These are phyloP conservation scores for Struthio camelus DNA, from an alignment of 2,113 vertebrate genomes.

Conservation along the genomic window DNA sequence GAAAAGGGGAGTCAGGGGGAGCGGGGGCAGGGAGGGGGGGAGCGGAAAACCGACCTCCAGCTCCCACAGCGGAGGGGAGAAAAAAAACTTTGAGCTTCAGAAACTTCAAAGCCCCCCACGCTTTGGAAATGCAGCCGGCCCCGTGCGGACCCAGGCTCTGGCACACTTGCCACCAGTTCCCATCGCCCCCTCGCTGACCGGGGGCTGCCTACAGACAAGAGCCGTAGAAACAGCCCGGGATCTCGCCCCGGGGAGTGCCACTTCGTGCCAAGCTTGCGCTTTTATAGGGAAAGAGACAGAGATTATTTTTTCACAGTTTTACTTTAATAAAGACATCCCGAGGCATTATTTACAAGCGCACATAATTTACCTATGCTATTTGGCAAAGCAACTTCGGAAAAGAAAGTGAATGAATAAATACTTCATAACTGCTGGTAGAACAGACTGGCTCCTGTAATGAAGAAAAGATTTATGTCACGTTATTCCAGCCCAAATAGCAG, in stretches of 20 bases:
- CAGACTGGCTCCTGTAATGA: conserved; percentile 90
- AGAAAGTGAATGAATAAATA: conserved; percentile 89
- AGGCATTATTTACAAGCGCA: conserved; percentile 82
- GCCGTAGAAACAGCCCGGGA: not conserved
- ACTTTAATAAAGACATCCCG: conserved; percentile 81
- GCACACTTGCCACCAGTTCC: not conserved
- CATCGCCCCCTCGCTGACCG: not conserved
- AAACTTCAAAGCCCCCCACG: not conserved
- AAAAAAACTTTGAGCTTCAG: not conserved
- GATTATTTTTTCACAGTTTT: conserved; percentile 56
- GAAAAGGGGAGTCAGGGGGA: no score
- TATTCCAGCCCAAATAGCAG: conserved; percentile 93
- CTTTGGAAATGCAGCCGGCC: not conserved
- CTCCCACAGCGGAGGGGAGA: not conserved
- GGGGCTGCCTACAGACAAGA: not conserved
- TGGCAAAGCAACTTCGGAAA: conserved; percentile 84
- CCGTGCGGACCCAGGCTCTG: not conserved
- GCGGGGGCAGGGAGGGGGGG: not conserved
- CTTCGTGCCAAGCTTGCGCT: not conserved
- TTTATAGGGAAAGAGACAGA: conserved; percentile 45
- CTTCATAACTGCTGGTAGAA: conserved; percentile 86
- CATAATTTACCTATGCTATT: conserved; percentile 88
- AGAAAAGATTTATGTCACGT: conserved; percentile 97
- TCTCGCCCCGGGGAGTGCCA: not conserved
- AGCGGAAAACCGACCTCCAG: accelerated